A percentile compares a stretch with the other conserved stretches of the same genome.
These are phyloP conservation scores for Rhabditoides inermis DNA, from an alignment of 2,888 invertebrate species.

Conservation along the genomic window DNA sequence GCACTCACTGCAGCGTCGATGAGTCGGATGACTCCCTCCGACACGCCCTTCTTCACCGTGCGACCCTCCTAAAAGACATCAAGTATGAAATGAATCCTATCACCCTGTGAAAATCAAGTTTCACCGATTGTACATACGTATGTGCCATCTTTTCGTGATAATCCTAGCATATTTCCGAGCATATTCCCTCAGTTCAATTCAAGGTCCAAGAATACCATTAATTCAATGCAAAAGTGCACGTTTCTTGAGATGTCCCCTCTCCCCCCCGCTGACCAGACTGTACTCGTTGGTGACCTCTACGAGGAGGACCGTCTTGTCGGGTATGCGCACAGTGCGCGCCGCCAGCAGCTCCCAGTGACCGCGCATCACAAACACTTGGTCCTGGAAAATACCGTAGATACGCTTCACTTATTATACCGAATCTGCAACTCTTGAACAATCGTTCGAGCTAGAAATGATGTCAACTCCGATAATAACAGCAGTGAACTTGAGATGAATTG, in stretches of 20 bases:
- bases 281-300: constrained; percentile 13
- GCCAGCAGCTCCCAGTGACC: constrained; percentile 5
- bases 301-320: constrained; percentile 25
- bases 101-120: background rate
- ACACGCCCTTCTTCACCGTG: no score
- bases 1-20: no score
- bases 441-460: no score
- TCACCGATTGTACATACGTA: background rate
- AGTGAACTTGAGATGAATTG: no score
- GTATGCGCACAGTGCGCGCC: constrained; percentile 16
- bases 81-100: no score
- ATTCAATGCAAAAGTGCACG: no score
- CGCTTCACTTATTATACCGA: no score
- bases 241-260: background rate
- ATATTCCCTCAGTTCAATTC: background rate
- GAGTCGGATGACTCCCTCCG: no score
- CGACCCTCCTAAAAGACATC: no score
- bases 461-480: no score
- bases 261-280: background rate
- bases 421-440: no score
- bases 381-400: constrained; percentile 9
- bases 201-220: no score
- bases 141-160: background rate
- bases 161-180: background rate
- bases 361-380: background rate